Percentiles rank a stretch among this genome's conserved stretches.
Conservation (phyloP, 2,113 vertebrate species). For the Calonectris borealis region DNA sequence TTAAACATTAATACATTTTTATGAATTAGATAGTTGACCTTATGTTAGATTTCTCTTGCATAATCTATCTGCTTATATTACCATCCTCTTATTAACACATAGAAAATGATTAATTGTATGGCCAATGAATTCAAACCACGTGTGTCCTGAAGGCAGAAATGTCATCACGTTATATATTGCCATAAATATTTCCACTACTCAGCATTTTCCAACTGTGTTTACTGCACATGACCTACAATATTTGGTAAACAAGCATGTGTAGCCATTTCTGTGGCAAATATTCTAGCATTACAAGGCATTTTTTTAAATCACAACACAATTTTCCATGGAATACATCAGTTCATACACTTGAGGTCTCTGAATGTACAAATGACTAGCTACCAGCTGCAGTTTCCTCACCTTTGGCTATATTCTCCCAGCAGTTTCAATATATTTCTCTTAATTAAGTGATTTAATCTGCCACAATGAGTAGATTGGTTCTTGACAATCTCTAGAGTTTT, state of each 20-base stretch:
- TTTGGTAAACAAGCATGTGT: slow-evolving; percentile 1
- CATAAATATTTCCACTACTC: slow-evolving; percentile 52
- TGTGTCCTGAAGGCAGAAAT: slow-evolving; percentile 61
- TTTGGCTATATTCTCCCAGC: background rate
- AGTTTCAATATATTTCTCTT: background rate
- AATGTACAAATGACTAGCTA: background rate
- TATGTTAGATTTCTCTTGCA: slow-evolving; percentile 9
- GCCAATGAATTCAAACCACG: slow-evolving; percentile 33
- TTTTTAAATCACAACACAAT: background rate
- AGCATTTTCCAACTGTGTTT: slow-evolving; percentile 41
- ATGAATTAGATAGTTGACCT: background rate
- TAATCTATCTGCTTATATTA: slow-evolving; percentile 37
- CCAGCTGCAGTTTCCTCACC: background rate
- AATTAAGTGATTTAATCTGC: slow-evolving; percentile 13
- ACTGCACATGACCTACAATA: slow-evolving; percentile 29
- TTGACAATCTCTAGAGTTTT: background rate
- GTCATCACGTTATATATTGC: slow-evolving; percentile 37
- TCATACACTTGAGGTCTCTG: background rate
- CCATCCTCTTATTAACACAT: slow-evolving; percentile 20
- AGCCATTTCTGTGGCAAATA: background rate
- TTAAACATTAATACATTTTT: background rate
- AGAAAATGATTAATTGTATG: slow-evolving; percentile 53
- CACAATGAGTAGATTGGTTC: background rate
- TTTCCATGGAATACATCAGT: background rate
- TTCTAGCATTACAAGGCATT: background rate